These are phyloP conservation scores for Atta colombica DNA, from an alignment of 1,140 invertebrate species.

Conservation along the genomic window DNA sequence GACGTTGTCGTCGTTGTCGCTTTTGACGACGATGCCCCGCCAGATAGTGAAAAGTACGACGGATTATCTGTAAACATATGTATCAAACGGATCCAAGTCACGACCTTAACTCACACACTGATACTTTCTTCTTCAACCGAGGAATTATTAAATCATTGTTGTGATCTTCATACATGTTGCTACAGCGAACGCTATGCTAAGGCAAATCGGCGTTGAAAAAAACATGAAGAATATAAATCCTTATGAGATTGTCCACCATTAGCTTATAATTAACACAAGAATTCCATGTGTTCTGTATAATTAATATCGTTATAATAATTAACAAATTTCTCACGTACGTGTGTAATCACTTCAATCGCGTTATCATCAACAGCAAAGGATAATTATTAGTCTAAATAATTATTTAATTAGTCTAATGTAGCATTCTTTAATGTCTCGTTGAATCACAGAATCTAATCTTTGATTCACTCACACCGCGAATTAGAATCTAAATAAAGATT, in stretches of 20 bases:
- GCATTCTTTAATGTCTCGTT: neutral
- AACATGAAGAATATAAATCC: neutral
- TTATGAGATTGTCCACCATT: neutral
- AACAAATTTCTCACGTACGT: neutral
- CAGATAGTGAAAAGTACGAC: conserved; percentile 88
- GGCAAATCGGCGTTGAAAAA: neutral
- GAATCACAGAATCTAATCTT: neutral
- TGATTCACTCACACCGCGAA: neutral
- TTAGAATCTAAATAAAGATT: neutral
- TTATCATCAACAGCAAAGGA: neutral
- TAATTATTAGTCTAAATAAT: neutral
- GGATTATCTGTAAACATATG: conserved; percentile 88
- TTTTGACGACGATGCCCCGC: conserved; percentile 69
- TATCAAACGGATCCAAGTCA: conserved; percentile 38
- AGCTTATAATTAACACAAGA: neutral
- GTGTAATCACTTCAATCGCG: neutral
- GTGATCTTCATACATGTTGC: neutral
- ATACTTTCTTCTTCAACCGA: neutral
- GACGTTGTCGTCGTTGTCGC: conserved; percentile 40
- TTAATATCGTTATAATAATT: conserved; percentile 7
- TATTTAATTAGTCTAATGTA: neutral
- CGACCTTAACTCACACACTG: neutral
- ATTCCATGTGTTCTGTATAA: neutral
- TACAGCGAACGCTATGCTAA: neutral
- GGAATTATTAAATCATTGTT: neutral